Evolutionary conservation across 2,113 vertebrate species (phyloP).

Genomic region (Eleginops maclovinus): DNA sequence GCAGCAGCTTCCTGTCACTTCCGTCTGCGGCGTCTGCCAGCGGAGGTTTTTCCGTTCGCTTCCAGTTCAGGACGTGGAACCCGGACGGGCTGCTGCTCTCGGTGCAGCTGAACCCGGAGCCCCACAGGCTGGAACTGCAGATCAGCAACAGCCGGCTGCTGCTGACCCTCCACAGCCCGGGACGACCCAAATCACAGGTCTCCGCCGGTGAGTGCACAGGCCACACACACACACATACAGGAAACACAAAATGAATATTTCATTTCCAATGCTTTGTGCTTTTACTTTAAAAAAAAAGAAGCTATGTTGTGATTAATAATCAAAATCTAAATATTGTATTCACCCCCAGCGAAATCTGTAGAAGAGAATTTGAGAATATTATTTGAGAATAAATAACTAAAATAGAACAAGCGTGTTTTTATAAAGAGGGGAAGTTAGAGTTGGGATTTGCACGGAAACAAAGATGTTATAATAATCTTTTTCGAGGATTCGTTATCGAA

Average conservation of each 20-base stretch:
- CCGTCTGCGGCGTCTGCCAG: conserved; percentile 83
- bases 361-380: too few relatives aligned
- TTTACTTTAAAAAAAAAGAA: too few relatives aligned
- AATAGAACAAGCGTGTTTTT: too few relatives aligned
- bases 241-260: neutral
- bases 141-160: conserved; percentile 84
- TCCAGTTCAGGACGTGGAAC: conserved; percentile 98
- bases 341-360: too few relatives aligned
- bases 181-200: conserved; percentile 83
- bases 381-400: too few relatives aligned
- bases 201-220: conserved; percentile 83
- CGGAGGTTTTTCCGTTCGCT: conserved; percentile 86
- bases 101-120: conserved; percentile 84
- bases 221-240: neutral
- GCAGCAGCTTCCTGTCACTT: conserved; percentile 90
- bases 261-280: too few relatives aligned
- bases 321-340: too few relatives aligned
- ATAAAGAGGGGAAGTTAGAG: too few relatives aligned
- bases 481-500: too few relatives aligned
- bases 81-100: conserved; percentile 90
- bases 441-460: too few relatives aligned
- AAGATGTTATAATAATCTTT: too few relatives aligned
- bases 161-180: conserved; percentile 84
- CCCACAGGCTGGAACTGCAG: conserved; percentile 86
- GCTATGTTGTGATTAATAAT: too few relatives aligned